A percentile compares a stretch with the other conserved stretches of the same genome.
Conservation (phyloP, 2,888 invertebrate genomes). For the Perizoma flavofasciatum region DNA sequence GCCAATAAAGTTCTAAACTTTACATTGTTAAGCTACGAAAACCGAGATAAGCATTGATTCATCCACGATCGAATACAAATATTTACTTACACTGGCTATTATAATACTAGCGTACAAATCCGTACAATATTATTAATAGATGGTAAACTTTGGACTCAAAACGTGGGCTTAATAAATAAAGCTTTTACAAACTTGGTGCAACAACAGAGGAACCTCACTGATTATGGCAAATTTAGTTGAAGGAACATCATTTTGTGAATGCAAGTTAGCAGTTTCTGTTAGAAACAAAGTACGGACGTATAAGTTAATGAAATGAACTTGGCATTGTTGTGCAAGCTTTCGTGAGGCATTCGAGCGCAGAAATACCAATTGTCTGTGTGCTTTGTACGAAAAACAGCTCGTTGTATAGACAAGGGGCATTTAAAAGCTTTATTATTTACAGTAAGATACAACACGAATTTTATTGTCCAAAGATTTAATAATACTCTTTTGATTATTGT, state of each 20-base stretch:
- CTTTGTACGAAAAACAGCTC: too few relatives aligned
- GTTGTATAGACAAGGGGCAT: too few relatives aligned
- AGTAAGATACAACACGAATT: too few relatives aligned
- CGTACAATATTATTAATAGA: constrained; percentile 1
- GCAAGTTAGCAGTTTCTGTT: constrained; percentile 1
- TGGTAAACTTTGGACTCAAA: constrained; percentile 1
- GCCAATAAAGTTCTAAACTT: neutral
- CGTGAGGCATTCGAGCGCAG: neutral
- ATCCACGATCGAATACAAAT: neutral
- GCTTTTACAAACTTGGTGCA: constrained; percentile 5
- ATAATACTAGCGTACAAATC: neutral
- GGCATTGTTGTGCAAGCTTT: neutral
- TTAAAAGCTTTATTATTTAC: too few relatives aligned
- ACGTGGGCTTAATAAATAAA: constrained; percentile 1
- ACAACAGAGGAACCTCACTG: neutral
- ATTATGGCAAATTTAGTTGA: neutral
- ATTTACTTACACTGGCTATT: constrained; percentile 7
- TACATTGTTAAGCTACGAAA: constrained; percentile 1
- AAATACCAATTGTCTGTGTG: too few relatives aligned
- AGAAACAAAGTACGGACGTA: neutral
- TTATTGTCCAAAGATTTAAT: too few relatives aligned
- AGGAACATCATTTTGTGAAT: constrained; percentile 6
- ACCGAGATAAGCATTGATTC: constrained; percentile 9
- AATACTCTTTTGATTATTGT: too few relatives aligned
- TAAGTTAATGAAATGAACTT: neutral